Evolutionary conservation across 2,797 vertebrate genomes (phyloP).

Genomic region (Arrhamphus sclerolepis): DNA sequence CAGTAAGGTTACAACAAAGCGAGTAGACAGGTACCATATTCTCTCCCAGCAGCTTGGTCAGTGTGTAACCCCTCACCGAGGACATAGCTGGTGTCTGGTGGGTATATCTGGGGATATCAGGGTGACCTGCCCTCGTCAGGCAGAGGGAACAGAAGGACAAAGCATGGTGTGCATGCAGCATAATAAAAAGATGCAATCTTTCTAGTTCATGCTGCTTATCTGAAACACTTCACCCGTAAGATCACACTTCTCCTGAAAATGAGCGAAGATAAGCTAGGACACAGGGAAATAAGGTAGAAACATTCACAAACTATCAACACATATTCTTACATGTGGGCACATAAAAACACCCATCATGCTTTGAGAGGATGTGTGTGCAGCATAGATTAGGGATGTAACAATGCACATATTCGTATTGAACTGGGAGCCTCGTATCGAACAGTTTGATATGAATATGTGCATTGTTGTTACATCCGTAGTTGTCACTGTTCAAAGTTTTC

Average conservation of each 20-base stretch:
- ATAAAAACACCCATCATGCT: conserved; percentile 11
- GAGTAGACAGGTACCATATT: conserved; percentile 63
- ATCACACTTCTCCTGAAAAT: conserved; percentile 14
- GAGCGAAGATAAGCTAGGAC: conserved; percentile 21
- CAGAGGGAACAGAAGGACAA: conserved; percentile 40
- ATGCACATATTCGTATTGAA: too few relatives aligned
- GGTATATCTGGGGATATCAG: conserved; percentile 68
- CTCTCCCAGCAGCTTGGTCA: conserved; percentile 51
- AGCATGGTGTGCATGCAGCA: conserved; percentile 36
- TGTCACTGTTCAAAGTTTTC: too few relatives aligned
- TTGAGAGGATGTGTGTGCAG: not conserved
- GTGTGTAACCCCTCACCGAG: conserved; percentile 58
- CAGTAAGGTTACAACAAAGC: conserved; percentile 57
- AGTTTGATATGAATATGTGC: too few relatives aligned
- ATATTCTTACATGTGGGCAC: conserved; percentile 33
- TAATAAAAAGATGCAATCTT: conserved; percentile 49
- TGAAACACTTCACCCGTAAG: conserved; percentile 6
- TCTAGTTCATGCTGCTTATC: conserved; percentile 21
- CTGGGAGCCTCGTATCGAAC: too few relatives aligned
- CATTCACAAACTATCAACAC: conserved; percentile 46
- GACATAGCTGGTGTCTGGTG: conserved; percentile 59
- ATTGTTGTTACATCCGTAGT: too few relatives aligned
- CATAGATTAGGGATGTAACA: too few relatives aligned
- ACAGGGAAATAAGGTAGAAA: conserved; percentile 41
- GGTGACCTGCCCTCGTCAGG: conserved; percentile 69